A percentile compares a stretch with the other conserved stretches of the same genome.
Evolutionary conservation across 2,113 vertebrate species (phyloP).

Genomic region (Forbesichthys papilliferus): DNA sequence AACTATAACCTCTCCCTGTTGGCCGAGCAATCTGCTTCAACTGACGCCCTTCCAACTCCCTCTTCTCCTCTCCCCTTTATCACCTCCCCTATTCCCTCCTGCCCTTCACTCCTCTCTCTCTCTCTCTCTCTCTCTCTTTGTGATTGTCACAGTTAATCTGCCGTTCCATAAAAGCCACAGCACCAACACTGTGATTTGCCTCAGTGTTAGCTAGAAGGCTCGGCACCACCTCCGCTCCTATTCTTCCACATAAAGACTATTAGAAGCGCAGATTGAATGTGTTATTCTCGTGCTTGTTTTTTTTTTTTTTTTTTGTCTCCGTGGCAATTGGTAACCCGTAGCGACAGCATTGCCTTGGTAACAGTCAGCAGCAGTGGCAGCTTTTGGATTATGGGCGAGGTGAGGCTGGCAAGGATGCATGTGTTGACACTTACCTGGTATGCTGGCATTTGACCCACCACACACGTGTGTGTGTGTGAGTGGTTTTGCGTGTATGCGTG

Average conservation of each 20-base stretch:
- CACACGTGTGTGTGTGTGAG: not conserved
- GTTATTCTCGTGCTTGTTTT: slow-evolving; percentile 42
- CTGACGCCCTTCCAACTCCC: not conserved
- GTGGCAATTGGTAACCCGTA: slow-evolving; percentile 63
- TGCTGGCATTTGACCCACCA: slow-evolving; percentile 5
- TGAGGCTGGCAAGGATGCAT: slow-evolving; percentile 30
- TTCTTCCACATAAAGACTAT: slow-evolving; percentile 57
- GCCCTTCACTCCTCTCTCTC: not conserved
- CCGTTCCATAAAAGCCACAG: slow-evolving; percentile 48
- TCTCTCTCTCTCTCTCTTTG: slow-evolving; percentile 17
- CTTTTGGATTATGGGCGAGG: slow-evolving; percentile 42
- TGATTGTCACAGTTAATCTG: slow-evolving; percentile 57
- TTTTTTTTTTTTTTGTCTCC: slow-evolving; percentile 40
- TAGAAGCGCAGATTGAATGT: slow-evolving; percentile 61
- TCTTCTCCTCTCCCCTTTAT: not conserved
- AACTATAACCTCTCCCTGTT: slow-evolving; percentile 51
- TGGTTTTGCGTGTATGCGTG: not conserved
- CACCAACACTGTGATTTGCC: not conserved
- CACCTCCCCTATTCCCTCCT: not conserved
- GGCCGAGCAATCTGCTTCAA: slow-evolving; percentile 22
- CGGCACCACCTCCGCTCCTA: slow-evolving; percentile 27
- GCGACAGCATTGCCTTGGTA: slow-evolving; percentile 67
- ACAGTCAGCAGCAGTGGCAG: slow-evolving; percentile 63
- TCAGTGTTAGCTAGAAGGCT: slow-evolving; percentile 35
- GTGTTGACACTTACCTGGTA: slow-evolving; percentile 44